Conservation (phyloP, 2,797 vertebrate genomes). For the Stomatorhinus walkeri region DNA sequence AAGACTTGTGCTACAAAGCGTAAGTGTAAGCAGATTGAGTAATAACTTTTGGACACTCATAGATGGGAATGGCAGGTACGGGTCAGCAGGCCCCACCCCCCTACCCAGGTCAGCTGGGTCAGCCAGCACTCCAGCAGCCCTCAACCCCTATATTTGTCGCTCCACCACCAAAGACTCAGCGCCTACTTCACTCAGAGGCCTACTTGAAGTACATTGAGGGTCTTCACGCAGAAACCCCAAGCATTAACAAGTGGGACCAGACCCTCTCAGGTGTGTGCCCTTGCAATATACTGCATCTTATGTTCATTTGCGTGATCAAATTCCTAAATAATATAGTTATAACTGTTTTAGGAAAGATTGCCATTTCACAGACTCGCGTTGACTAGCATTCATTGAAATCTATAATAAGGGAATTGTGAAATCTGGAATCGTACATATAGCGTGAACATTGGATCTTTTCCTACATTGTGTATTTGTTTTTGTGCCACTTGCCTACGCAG, state of each 20-base stretch:
- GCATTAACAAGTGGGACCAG: conserved; percentile 98
- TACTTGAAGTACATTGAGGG: conserved; percentile 98
- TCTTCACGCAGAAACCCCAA: conserved; percentile 81
- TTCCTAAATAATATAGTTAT: background rate
- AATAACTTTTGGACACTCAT: conserved; percentile 28
- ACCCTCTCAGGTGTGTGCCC: conserved; percentile 75
- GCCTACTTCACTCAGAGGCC: conserved; percentile 93
- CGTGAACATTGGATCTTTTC: background rate
- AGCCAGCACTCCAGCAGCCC: conserved; percentile 79
- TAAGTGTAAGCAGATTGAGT: background rate
- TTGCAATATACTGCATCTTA: conserved; percentile 24
- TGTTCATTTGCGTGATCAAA: background rate
- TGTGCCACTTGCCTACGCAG: conserved; percentile 52
- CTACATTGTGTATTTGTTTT: background rate
- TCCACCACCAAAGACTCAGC: conserved; percentile 91
- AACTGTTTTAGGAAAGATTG: background rate
- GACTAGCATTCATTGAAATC: background rate
- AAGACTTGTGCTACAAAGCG: background rate
- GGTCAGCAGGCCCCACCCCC: conserved; percentile 91
- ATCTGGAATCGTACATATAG: background rate
- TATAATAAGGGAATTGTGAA: background rate
- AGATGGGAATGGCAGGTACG: conserved; percentile 83
- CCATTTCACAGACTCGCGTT: background rate
- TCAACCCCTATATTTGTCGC: conserved; percentile 90
- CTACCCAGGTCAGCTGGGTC: conserved; percentile 71